A percentile compares a stretch with the other conserved stretches of the same genome.
Evolutionary conservation across 92 coral and sea anemone genomes (phyloP).

Genomic region (Hydrozoanthus gracilis): DNA sequence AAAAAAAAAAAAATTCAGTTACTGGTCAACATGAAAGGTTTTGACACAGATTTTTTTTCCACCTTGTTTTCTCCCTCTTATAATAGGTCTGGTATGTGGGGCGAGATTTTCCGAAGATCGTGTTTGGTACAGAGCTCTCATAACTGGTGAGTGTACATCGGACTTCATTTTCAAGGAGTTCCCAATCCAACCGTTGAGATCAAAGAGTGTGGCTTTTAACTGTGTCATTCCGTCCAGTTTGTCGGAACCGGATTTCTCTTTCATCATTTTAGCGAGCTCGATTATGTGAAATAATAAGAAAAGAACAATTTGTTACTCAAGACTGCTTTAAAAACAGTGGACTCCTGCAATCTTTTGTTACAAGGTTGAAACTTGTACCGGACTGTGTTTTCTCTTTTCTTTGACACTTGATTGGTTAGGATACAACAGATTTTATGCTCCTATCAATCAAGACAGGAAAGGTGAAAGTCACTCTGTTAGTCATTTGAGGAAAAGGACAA

Average conservation of each 20-base stretch:
- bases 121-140: slow-evolving; percentile 95
- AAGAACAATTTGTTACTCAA: no score
- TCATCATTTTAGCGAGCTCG: background rate
- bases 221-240: background rate
- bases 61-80: background rate
- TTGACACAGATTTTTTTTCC: background rate
- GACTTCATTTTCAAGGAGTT: no score
- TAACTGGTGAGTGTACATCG: slow-evolving; percentile 61
- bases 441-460: no score
- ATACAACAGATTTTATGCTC: no score
- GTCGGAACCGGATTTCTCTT: background rate
- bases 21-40: background rate
- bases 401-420: no score
- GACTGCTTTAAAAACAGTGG: no score
- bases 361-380: background rate
- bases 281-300: background rate
- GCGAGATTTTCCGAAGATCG: slow-evolving; percentile 90
- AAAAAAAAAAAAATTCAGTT: no score
- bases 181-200: background rate
- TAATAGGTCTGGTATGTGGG: slow-evolving; percentile 88
- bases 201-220: background rate
- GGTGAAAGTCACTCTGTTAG: no score
- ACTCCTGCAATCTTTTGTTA: background rate
- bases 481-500: no score
- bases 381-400: no score